Base-by-base conservation (phyloP, 2,888 invertebrate species). In the Hydrotaea cyrtoneurina region DNA sequence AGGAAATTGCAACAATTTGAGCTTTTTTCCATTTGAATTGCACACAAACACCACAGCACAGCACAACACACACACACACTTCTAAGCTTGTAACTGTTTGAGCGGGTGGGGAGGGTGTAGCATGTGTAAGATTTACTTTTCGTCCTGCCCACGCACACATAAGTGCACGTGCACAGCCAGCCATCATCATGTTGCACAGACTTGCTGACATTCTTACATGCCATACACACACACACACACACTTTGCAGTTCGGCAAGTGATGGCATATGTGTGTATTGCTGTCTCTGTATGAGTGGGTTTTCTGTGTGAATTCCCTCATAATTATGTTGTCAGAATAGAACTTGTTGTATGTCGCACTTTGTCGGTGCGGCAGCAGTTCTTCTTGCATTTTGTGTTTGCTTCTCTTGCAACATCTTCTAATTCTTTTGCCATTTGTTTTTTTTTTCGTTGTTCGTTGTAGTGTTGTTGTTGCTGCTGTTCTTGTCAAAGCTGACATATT, bases 1-100 rank as follows among this genome's bases (percentile, higher is more conserved):
- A 85, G 80, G 74, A 86, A 85, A 82, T 86, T 84, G 84, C 85
- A 82, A 81, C 80, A 86, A 86, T 84, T 86, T 87, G 36, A 77
- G 39, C 69, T 57, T 36, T 76, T 76, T 82, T 72, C 15, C 43
- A 76, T 64, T 57, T 83, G 59, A 74, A 69, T 71, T 66, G 66
- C 43, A 66, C 66, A 62, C 62, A 64, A 17, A 64, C 64, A 39
- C 36, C 31, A 64, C 31, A 21, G 43, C 69, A 26, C 64, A 39
- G 17, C 31, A 64, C 31, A 21, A 19, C 69, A 26, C 59, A 3
- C 21, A 55, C 55, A 21, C 13, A 15, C 57, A 46, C 71, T 50
- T 21, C 50, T 59, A 50, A 21, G 31, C 66, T 13, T 78, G 31
- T 59, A n/a, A n/a, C n/a, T 23, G 64, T 43, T n/a, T n/a, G n/a